Conservation (phyloP, 2,888 invertebrate species). For the Andricus quercusramuli region DNA sequence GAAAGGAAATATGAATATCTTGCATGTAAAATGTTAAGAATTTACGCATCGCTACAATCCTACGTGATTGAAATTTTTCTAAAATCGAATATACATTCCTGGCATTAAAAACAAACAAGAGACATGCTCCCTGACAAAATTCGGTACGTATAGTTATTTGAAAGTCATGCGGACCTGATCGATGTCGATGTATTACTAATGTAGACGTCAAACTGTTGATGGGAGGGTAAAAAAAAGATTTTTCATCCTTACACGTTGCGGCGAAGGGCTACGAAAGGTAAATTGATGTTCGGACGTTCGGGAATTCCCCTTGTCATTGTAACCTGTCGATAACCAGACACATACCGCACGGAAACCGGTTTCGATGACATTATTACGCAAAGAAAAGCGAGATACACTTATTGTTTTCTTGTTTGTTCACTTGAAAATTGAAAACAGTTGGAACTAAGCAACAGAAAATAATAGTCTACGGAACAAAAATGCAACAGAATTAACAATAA, state of each 20-base stretch:
- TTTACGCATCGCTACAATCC: not conserved
- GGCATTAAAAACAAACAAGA: conserved; percentile 2
- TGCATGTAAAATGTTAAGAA: not conserved
- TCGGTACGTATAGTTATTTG: conserved; percentile 17
- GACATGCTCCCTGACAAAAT: not conserved
- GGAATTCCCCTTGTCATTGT: conserved; percentile 24
- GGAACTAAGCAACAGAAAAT: too few relatives aligned
- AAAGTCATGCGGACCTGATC: conserved; percentile 35
- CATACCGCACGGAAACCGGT: not conserved
- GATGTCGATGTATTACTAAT: conserved; percentile 25
- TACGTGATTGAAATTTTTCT: conserved; percentile 2
- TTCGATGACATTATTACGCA: not conserved
- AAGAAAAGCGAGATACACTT: not conserved
- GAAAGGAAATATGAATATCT: not conserved
- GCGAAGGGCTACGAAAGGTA: conserved; percentile 25
- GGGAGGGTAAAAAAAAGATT: conserved; percentile 20
- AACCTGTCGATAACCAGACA: conserved; percentile 3
- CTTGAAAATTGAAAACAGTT: not conserved
- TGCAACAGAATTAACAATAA: too few relatives aligned
- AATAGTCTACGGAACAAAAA: too few relatives aligned
- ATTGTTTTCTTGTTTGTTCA: not conserved
- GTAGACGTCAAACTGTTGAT: conserved; percentile 32
- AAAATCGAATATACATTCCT: conserved; percentile 23
- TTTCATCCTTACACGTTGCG: conserved; percentile 5
- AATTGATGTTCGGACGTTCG: conserved; percentile 10